phyloP scores from a whole-genome alignment of 2,797 vertebrate species.

The Enteromius treurensis region DNA sequence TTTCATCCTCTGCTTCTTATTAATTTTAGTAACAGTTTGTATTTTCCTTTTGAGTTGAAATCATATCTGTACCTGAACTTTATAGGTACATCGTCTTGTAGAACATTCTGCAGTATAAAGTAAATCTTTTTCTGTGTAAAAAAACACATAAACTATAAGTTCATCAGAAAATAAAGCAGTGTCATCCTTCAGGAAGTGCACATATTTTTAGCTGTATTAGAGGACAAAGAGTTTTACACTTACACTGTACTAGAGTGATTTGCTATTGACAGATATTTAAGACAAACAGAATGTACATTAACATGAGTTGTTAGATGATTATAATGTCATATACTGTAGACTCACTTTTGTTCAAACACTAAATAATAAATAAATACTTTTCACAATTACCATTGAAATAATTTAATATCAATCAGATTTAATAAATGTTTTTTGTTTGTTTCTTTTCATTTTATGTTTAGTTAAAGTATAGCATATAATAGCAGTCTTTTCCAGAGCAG shows the following conservation, averaged over 20 bases:
- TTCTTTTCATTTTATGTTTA: background rate
- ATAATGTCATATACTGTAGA: background rate
- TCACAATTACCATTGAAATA: background rate
- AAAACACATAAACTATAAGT: background rate
- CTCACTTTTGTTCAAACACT: background rate
- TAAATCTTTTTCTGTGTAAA: background rate
- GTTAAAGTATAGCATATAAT: background rate
- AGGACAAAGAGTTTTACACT: background rate
- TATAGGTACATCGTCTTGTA: background rate
- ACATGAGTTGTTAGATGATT: background rate
- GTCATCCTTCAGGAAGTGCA: background rate
- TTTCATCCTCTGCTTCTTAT: slow-evolving; percentile 56
- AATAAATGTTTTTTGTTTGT: background rate
- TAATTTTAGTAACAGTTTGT: slow-evolving; percentile 57
- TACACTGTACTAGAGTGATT: background rate
- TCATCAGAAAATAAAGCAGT: background rate
- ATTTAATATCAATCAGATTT: background rate
- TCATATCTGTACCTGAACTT: slow-evolving; percentile 36
- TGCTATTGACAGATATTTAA: background rate
- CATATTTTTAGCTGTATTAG: background rate
- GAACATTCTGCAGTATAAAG: slow-evolving; percentile 1
- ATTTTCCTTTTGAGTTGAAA: slow-evolving; percentile 51
- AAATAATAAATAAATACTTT: background rate
- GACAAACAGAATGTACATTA: background rate
- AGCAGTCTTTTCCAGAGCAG: background rate